These are phyloP conservation scores for Salminus brasiliensis DNA, from an alignment of 2,113 vertebrate genomes.

Conservation along the genomic window DNA sequence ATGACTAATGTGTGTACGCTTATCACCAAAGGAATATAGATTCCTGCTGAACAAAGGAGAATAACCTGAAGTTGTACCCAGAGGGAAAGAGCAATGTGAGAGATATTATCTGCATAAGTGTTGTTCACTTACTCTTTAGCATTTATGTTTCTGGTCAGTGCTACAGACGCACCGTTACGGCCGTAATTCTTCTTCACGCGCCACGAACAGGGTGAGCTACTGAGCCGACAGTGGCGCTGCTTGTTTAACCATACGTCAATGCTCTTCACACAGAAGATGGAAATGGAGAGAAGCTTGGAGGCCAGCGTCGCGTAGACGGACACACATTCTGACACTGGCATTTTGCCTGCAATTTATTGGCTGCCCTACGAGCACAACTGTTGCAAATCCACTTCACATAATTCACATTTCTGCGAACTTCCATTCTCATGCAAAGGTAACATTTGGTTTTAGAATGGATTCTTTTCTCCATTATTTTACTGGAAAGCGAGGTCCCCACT, in stretches of 20 bases:
- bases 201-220: background rate
- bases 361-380: conserved; percentile 55
- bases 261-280: conserved; percentile 12
- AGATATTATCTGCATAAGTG: conserved; percentile 47
- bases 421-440: conserved; percentile 80
- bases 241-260: conserved; percentile 41
- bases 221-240: conserved; percentile 8
- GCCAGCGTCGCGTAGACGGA: conserved; percentile 30
- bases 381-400: conserved; percentile 52
- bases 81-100: conserved; percentile 14
- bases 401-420: conserved; percentile 61
- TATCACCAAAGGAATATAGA: conserved; percentile 62
- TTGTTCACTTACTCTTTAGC: conserved; percentile 39
- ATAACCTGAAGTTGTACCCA: conserved; percentile 45
- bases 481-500: conserved; percentile 61
- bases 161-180: background rate
- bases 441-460: conserved; percentile 78
- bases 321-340: conserved; percentile 50
- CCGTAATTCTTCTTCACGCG: conserved; percentile 16
- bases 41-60: conserved; percentile 55
- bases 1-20: conserved; percentile 63
- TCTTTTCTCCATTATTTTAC: conserved; percentile 71
- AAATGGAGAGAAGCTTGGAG: background rate
- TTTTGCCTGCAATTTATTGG: conserved; percentile 52
- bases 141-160: conserved; percentile 28